phyloP scores from a whole-genome alignment of 2,797 vertebrate species.

The Synaphobranchus kaupii region DNA sequence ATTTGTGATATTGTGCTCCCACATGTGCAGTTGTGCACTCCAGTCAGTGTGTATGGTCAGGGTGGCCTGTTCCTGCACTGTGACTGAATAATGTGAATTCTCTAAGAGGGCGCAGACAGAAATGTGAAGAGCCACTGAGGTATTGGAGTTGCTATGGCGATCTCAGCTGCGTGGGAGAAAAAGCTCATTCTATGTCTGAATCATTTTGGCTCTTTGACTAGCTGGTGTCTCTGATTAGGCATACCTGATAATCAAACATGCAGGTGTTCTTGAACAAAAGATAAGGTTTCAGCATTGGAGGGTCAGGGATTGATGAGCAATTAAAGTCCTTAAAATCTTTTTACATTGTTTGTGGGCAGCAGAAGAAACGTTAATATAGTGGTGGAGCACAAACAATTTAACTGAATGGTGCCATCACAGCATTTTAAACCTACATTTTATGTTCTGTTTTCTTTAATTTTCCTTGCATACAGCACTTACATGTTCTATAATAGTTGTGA shows the following conservation, averaged over 20 bases:
- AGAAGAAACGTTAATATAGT: background rate
- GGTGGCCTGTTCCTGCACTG: background rate
- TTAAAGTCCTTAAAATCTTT: background rate
- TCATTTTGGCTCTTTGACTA: background rate
- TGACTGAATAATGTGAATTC: background rate
- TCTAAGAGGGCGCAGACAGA: background rate
- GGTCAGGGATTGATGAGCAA: background rate
- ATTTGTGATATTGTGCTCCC: background rate
- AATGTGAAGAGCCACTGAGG: background rate
- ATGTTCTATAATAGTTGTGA: background rate
- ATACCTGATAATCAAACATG: background rate
- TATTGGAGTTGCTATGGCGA: background rate
- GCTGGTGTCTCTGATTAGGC: background rate
- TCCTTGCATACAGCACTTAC: too few relatives aligned
- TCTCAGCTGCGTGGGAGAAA: slow-evolving; percentile 10
- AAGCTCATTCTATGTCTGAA: background rate
- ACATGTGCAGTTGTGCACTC: background rate
- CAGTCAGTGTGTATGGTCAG: background rate
- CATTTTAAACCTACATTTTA: background rate
- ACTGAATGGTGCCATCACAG: background rate
- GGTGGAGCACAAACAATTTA: background rate
- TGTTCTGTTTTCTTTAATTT: too few relatives aligned
- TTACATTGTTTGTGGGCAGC: background rate
- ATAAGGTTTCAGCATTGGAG: background rate
- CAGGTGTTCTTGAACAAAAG: background rate